Conservation (phyloP, 1,140 invertebrate genomes). For the Pseudomyrmex concolor region DNA sequence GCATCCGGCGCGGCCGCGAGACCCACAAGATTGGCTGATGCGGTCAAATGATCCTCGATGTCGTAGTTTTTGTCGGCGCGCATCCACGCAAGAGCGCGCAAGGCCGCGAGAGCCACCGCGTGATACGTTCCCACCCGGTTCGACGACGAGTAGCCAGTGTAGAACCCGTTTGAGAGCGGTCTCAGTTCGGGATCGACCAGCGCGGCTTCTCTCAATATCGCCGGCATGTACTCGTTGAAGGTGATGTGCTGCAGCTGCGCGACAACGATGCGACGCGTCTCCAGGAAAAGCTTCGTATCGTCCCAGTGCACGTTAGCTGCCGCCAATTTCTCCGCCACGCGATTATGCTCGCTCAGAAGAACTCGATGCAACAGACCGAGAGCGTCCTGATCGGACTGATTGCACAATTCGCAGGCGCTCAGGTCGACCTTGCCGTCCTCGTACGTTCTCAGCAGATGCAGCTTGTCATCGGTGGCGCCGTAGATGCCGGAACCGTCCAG, state of each 20-base stretch:
- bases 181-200: slow-evolving; percentile 88
- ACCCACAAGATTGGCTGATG: slow-evolving; percentile 80
- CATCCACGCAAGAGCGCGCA: slow-evolving; percentile 89
- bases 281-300: slow-evolving; percentile 92
- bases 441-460: slow-evolving; percentile 90
- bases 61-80: slow-evolving; percentile 61
- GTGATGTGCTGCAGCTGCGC: slow-evolving; percentile 94
- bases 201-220: slow-evolving; percentile 90
- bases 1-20: slow-evolving; percentile 72
- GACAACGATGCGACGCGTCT: slow-evolving; percentile 91
- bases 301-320: slow-evolving; percentile 94
- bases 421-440: slow-evolving; percentile 89
- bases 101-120: slow-evolving; percentile 90
- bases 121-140: slow-evolving; percentile 91
- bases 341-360: slow-evolving; percentile 92
- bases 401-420: slow-evolving; percentile 87
- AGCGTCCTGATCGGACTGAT: slow-evolving; percentile 78
- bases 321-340: slow-evolving; percentile 90
- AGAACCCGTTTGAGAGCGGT: slow-evolving; percentile 88
- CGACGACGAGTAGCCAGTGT: slow-evolving; percentile 92
- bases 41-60: slow-evolving; percentile 76
- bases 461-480: slow-evolving; percentile 89
- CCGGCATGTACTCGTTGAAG: slow-evolving; percentile 93
- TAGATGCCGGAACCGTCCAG: slow-evolving; percentile 95
- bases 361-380: slow-evolving; percentile 89